Evolutionary conservation across 2,888 invertebrate genomes (phyloP).

Genomic region (Drosophila limbata): DNA sequence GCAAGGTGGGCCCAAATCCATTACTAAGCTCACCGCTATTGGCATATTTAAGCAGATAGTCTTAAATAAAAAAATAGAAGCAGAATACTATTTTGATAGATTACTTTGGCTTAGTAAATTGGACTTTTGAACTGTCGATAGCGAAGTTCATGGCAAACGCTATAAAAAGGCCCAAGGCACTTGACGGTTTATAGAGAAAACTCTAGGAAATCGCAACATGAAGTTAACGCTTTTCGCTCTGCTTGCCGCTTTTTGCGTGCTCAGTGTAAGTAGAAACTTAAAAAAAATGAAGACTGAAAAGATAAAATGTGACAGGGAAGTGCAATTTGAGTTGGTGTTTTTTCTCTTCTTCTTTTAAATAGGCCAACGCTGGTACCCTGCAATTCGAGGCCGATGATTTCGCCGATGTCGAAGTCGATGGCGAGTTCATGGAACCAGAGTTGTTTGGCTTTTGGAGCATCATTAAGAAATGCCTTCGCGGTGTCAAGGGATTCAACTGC

Average conservation of each 20-base stretch:
- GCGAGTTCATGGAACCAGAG: slow-evolving; percentile 28
- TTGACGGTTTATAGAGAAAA: slow-evolving; percentile 19
- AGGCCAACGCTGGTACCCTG: slow-evolving; percentile 55
- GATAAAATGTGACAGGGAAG: neutral
- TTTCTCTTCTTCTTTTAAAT: neutral
- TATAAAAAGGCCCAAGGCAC: slow-evolving; percentile 35
- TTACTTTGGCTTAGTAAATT: slow-evolving; percentile 10
- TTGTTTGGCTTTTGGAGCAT: slow-evolving; percentile 21
- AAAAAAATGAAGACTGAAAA: neutral
- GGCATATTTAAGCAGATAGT: slow-evolving; percentile 7
- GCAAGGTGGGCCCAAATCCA: slow-evolving; percentile 23
- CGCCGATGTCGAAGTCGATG: slow-evolving; percentile 12
- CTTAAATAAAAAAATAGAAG: slow-evolving; percentile 20
- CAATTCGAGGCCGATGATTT: slow-evolving; percentile 26
- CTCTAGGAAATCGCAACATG: slow-evolving; percentile 53
- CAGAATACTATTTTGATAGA: neutral
- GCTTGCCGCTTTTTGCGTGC: slow-evolving; percentile 59
- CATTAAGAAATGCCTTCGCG: slow-evolving; percentile 51
- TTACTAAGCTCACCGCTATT: slow-evolving; percentile 21
- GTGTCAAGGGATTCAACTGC: slow-evolving; percentile 75
- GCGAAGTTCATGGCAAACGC: neutral
- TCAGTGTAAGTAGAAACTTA: slow-evolving; percentile 51
- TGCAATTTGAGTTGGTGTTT: neutral
- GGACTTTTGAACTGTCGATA: slow-evolving; percentile 23
- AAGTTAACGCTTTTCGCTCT: slow-evolving; percentile 62